phyloP scores from a whole-genome alignment of 2,113 vertebrate species.

The Tichodroma muraria region DNA sequence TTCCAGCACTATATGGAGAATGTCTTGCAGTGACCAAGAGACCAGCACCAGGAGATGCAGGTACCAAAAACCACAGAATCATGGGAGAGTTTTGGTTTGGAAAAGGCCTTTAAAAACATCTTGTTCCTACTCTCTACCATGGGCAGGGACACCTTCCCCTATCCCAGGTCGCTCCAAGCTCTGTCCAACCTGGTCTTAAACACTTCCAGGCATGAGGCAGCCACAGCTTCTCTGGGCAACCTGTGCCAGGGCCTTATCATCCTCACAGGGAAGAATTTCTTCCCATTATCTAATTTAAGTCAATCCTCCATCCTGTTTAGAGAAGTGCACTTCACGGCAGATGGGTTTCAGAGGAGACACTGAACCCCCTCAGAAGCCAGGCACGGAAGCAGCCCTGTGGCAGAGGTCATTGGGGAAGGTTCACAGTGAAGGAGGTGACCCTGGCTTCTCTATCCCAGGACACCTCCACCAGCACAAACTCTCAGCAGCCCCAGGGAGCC shows the following conservation, averaged over 20 bases:
- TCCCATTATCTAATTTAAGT: neutral
- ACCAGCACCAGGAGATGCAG: neutral
- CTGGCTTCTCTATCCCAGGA: neutral
- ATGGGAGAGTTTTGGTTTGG: neutral
- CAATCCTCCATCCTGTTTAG: neutral
- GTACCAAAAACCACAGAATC: neutral
- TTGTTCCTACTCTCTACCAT: neutral
- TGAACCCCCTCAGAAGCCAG: neutral
- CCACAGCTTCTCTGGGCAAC: neutral
- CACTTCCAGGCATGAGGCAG: neutral
- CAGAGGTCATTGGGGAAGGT: neutral
- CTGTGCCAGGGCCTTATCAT: neutral
- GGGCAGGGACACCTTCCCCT: neutral
- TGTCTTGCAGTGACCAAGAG: neutral
- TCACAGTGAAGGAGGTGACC: neutral
- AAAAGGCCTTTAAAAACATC: neutral
- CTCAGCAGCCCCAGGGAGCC: neutral
- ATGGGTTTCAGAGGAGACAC: neutral
- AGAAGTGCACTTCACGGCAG: neutral
- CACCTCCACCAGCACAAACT: neutral
- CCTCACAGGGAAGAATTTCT: neutral
- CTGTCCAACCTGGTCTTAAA: neutral
- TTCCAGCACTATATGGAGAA: neutral
- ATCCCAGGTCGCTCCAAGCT: neutral
- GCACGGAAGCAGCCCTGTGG: neutral